These are phyloP conservation scores for Nothoprocta perdicaria DNA, from an alignment of 2,113 vertebrate species.

Conservation along the genomic window DNA sequence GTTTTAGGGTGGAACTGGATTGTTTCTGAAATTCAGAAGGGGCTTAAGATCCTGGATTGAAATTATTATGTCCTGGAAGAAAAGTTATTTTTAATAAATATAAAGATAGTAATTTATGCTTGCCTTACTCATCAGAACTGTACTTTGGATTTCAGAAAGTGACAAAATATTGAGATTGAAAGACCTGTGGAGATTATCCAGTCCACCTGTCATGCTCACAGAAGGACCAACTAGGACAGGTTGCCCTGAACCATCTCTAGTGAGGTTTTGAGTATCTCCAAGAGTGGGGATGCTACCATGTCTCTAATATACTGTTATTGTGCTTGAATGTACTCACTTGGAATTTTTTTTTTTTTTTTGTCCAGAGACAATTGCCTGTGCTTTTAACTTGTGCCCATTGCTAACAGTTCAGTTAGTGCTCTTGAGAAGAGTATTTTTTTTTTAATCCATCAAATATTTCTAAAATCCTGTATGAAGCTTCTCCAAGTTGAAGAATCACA, in stretches of 20 bases:
- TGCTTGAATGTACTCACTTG: background rate
- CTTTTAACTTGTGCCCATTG: background rate
- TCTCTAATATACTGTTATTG: background rate
- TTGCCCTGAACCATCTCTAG: background rate
- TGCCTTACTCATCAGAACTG: fast-evolving
- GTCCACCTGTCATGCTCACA: fast-evolving
- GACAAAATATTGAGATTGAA: background rate
- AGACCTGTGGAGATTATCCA: background rate
- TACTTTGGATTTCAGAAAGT: background rate
- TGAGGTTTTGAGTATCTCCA: background rate
- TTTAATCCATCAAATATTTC: background rate
- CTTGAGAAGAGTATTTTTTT: background rate
- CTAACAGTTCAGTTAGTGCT: background rate
- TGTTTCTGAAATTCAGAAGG: background rate
- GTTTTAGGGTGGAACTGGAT: background rate
- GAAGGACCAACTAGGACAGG: background rate
- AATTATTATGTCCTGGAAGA: background rate
- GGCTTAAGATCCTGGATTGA: background rate
- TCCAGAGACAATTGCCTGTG: too few species aligned
- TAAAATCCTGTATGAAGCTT: background rate
- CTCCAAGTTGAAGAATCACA: background rate
- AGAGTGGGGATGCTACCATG: background rate
- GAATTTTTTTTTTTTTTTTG: too few species aligned
- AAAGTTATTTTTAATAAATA: background rate
- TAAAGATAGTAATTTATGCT: background rate